These are phyloP conservation scores for Pachyuromys duprasi DNA, from an alignment of 2,797 vertebrate genomes.

Conservation along the genomic window DNA sequence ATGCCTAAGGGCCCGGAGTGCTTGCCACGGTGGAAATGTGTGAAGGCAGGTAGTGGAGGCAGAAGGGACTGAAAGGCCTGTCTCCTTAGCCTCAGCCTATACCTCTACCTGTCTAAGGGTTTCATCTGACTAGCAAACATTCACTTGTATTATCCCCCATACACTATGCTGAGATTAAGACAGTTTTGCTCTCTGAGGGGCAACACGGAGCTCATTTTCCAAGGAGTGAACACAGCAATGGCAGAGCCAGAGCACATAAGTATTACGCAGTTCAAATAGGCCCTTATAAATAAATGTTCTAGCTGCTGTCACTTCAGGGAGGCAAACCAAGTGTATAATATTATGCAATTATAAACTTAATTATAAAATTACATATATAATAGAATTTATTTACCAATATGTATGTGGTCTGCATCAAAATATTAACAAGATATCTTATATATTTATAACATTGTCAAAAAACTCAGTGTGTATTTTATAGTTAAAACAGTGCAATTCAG, in stretches of 20 bases:
- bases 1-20: not conserved
- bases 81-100: not conserved
- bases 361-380: not conserved
- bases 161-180: not conserved
- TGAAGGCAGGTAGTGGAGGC: fast-evolving
- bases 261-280: not conserved
- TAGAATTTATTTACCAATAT: not conserved
- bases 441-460: slow-evolving; percentile 26
- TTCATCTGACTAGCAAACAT: not conserved
- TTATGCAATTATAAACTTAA: no score
- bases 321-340: not conserved
- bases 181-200: not conserved
- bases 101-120: not conserved
- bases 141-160: not conserved
- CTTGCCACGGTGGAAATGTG: not conserved
- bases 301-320: not conserved
- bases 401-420: not conserved
- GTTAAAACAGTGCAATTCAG: not conserved
- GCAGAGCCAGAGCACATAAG: not conserved
- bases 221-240: not conserved
- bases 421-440: not conserved
- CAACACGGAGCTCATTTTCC: not conserved
- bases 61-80: not conserved
- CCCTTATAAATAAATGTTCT: not conserved
- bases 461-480: not conserved